A percentile compares a stretch with the other conserved stretches of the same genome.
phyloP scores from a whole-genome alignment of 2,113 vertebrate species.

The Mola mola region DNA sequence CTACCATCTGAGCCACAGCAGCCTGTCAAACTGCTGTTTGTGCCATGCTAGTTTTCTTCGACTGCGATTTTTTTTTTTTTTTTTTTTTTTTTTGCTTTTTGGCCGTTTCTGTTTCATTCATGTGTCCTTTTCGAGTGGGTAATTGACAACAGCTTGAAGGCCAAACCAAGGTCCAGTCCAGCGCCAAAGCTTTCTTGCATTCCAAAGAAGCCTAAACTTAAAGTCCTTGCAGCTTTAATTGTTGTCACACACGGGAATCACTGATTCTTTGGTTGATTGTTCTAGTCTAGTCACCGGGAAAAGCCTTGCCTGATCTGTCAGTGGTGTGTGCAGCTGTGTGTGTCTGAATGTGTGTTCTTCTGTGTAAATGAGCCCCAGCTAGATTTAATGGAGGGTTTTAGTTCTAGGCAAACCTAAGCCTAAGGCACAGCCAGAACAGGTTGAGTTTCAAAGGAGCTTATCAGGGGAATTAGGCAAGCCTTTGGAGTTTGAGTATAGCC shows the following conservation, averaged over 20 bases:
- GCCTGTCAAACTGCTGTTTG: background rate
- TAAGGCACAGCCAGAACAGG: constrained; percentile 77
- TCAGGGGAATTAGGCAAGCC: constrained; percentile 82
- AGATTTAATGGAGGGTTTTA: constrained; percentile 78
- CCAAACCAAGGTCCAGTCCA: constrained; percentile 61
- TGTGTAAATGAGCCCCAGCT: constrained; percentile 80
- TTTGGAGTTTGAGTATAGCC: constrained; percentile 79
- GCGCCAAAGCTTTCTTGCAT: constrained; percentile 65
- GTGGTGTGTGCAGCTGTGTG: constrained; percentile 47
- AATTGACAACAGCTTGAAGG: constrained; percentile 60
- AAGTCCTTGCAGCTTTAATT: constrained; percentile 65
- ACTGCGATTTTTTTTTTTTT: constrained; percentile 25
- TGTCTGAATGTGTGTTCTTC: constrained; percentile 54
- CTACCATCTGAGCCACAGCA: no score
- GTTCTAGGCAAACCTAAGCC: constrained; percentile 72
- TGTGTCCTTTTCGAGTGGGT: no score
- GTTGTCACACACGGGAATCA: constrained; percentile 69
- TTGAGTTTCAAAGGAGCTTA: constrained; percentile 83
- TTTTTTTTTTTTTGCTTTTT: no score
- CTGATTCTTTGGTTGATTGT: constrained; percentile 78
- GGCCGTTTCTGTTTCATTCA: no score
- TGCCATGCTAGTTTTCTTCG: constrained; percentile 2
- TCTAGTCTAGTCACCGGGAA: constrained; percentile 73
- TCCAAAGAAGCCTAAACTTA: constrained; percentile 69
- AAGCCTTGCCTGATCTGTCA: constrained; percentile 55